A percentile compares a stretch with the other conserved stretches of the same genome.
These are phyloP conservation scores for Drosophila miranda DNA, from an alignment of 1,140 invertebrate species.

Conservation along the genomic window DNA sequence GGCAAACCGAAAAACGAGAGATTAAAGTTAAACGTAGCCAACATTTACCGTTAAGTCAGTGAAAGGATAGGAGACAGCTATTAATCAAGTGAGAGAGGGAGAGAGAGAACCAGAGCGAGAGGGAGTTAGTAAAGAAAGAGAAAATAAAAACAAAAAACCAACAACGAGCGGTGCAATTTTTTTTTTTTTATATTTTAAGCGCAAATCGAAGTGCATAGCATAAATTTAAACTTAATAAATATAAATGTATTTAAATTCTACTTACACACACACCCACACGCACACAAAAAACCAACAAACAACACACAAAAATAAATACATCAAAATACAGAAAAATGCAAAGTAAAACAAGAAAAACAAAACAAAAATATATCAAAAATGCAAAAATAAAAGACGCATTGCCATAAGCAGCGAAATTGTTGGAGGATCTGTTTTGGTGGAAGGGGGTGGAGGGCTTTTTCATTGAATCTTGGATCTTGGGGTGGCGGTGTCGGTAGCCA, in stretches of 20 bases:
- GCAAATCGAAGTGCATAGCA: slow-evolving; percentile 78
- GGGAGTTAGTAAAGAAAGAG: slow-evolving; percentile 27
- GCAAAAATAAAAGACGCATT: slow-evolving; percentile 54
- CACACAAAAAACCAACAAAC: slow-evolving; percentile 21
- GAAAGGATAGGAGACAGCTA: not conserved
- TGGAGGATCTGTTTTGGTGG: slow-evolving; percentile 1
- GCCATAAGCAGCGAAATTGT: slow-evolving; percentile 44
- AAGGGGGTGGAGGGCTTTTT: too few relatives aligned
- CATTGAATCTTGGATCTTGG: too few relatives aligned
- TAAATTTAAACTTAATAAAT: slow-evolving; percentile 70
- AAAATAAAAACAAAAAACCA: slow-evolving; percentile 28
- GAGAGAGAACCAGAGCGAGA: slow-evolving; percentile 4
- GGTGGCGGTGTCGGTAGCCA: too few relatives aligned
- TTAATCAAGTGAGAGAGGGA: not conserved
- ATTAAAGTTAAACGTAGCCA: slow-evolving; percentile 77
- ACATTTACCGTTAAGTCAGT: slow-evolving; percentile 64
- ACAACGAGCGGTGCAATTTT: slow-evolving; percentile 80
- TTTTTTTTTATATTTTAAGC: slow-evolving; percentile 78
- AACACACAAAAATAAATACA: slow-evolving; percentile 32
- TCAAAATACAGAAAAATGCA: slow-evolving; percentile 34
- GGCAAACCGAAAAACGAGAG: slow-evolving; percentile 53
- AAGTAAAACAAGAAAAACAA: slow-evolving; percentile 39
- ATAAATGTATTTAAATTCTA: slow-evolving; percentile 74
- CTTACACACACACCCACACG: slow-evolving; percentile 49
- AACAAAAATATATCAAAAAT: slow-evolving; percentile 14